Percentiles rank a stretch among this genome's conserved stretches.
phyloP scores from a whole-genome alignment of 2,797 vertebrate genomes.

The Argentina silus region DNA sequence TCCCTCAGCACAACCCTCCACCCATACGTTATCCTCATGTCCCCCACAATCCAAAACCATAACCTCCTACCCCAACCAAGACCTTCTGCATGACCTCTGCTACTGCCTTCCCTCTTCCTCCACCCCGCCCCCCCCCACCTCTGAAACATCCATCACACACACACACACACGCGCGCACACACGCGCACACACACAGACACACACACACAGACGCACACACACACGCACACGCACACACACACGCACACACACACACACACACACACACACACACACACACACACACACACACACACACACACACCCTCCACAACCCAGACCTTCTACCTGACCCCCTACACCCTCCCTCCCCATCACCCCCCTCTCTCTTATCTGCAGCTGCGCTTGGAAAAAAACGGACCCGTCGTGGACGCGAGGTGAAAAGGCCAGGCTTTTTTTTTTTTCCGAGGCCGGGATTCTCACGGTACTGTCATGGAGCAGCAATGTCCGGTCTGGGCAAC shows the following conservation, averaged over 20 bases:
- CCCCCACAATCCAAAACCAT: neutral
- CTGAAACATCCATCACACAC: neutral
- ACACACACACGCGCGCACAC: too few relatives aligned
- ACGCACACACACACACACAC: neutral
- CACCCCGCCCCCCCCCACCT: neutral
- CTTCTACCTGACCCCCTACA: neutral
- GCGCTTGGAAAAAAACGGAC: conserved; percentile 20
- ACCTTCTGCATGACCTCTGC: conserved; percentile 3
- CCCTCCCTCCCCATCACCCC: neutral
- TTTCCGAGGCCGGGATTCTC: conserved; percentile 48
- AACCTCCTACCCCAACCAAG: too few relatives aligned
- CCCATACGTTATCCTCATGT: conserved; percentile 2
- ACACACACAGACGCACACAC: neutral
- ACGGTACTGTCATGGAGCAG: conserved; percentile 39
- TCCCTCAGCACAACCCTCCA: neutral
- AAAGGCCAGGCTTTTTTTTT: neutral
- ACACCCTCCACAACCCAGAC: neutral
- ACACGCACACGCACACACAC: conserved; percentile 1
- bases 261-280: neutral
- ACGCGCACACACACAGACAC: too few relatives aligned
- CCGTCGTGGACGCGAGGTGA: conserved; percentile 8
- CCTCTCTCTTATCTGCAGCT: conserved; percentile 14
- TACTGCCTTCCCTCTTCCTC: neutral
- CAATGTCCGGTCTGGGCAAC: conserved; percentile 28
- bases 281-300: neutral